Evolutionary conservation across 2,888 invertebrate species (phyloP), one percentile per base, ranked within the genome.

Genomic region (Stenichneumon culpator): DNA sequence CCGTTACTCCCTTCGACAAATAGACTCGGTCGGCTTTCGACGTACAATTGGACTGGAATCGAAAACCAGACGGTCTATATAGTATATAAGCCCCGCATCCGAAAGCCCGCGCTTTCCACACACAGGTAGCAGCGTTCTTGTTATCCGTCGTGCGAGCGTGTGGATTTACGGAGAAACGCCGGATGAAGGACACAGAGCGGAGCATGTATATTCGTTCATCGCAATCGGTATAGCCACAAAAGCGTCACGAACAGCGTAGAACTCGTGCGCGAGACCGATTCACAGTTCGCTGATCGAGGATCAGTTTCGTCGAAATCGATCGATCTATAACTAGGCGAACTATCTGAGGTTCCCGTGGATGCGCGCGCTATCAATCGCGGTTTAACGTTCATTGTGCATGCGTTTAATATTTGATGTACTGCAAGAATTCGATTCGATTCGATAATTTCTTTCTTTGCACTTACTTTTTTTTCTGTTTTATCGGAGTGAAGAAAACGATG

Each of bases 1-100:
- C 82, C 85, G 85, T 82, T 86, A 83, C 82, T 80, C 79, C 82
- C 79, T 82, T 82, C 85, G 82, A 83, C 82, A 86, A 82, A 86
- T 86, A 86, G 85, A 86, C 79, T 82, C 82, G 75, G 77, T 77
- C 72, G 79, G 77, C 72, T 86, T 82, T 83, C 77, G 77, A 32
- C 77, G 75, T 73, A 82, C 82, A 73, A 80, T 86, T 83, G 82
- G 77, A 83, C 82, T 47, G 63, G 82, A 86, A 86, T 83, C 82
- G 79, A 86, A 82, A 80, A 80, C 79, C 79, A 73, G 70, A 73
- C 63, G 57, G 57, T 69, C 63, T 69, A 68, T 69, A 78, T 54
- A 63, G 39, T 68, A 63, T 22, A 70, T 72, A 70, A 79, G 69
- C 74, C 39, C 19, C 36, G 69, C 52, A 39, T 47, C 32, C 67